phyloP scores from a whole-genome alignment of 1,140 invertebrate genomes.

The Alviniconcha marisindica region DNA sequence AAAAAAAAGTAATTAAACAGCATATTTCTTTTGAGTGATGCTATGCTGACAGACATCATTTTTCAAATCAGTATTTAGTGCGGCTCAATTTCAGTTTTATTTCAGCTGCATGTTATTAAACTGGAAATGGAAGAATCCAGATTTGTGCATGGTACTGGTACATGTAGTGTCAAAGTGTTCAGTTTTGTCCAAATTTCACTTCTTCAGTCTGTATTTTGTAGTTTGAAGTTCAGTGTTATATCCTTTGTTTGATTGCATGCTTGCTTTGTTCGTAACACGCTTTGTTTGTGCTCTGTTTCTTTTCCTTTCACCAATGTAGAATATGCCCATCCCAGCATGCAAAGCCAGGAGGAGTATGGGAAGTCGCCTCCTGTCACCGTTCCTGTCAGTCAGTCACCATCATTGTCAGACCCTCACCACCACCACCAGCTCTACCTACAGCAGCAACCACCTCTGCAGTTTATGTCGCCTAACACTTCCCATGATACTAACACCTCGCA shows the following conservation, averaged over 20 bases:
- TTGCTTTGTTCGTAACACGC: neutral
- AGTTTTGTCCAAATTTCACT: too few species aligned
- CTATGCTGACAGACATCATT: too few species aligned
- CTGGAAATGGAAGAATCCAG: too few species aligned
- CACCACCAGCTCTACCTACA: neutral
- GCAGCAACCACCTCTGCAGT: neutral
- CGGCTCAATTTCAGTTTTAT: too few species aligned
- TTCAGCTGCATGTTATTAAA: too few species aligned
- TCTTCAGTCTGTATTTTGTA: too few species aligned
- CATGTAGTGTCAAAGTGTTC: too few species aligned
- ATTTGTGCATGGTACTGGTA: too few species aligned
- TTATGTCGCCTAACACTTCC: neutral
- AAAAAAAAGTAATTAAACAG: too few species aligned
- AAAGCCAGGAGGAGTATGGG: neutral
- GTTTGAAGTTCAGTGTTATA: too few species aligned
- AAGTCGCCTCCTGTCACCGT: neutral
- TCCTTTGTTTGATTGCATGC: neutral
- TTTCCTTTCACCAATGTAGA: neutral
- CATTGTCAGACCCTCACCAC: neutral
- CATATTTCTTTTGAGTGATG: too few species aligned
- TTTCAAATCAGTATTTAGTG: too few species aligned
- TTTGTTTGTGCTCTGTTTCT: neutral
- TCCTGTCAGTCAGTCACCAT: neutral
- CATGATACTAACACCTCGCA: conserved; percentile 11
- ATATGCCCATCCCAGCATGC: neutral